These are phyloP conservation scores for Orchesellides sinensis DNA, from an alignment of 2,888 invertebrate genomes.

Conservation along the genomic window DNA sequence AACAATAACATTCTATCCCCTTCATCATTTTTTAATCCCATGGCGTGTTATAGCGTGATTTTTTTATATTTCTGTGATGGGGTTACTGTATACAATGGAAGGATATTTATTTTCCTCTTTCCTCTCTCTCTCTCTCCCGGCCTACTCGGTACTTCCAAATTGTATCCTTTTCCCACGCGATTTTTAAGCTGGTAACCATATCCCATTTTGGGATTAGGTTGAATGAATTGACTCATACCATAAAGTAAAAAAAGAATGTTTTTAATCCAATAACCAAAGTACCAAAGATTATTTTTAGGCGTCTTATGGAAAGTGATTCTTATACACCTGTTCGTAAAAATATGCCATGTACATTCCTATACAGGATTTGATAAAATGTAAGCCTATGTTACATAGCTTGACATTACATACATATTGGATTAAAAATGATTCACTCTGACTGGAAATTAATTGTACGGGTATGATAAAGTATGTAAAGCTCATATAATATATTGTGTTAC, in stretches of 20 bases:
- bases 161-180: slow-evolving; percentile 44
- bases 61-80: slow-evolving; percentile 17
- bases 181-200: slow-evolving; percentile 19
- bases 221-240: not conserved
- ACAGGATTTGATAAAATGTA: too few relatives aligned
- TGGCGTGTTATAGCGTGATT: slow-evolving; percentile 16
- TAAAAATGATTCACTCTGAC: too few relatives aligned
- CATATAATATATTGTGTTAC: too few relatives aligned
- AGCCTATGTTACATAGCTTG: too few relatives aligned
- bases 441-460: too few relatives aligned
- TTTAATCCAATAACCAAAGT: slow-evolving; percentile 44
- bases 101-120: slow-evolving; percentile 39
- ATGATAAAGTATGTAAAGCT: too few relatives aligned
- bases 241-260: slow-evolving; percentile 14
- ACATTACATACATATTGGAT: too few relatives aligned
- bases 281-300: slow-evolving; percentile 23
- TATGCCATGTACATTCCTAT: too few relatives aligned
- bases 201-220: slow-evolving; percentile 34
- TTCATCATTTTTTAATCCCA: slow-evolving; percentile 62
- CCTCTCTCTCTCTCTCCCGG: not conserved
- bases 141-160: not conserved
- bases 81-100: slow-evolving; percentile 28
- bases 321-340: slow-evolving; percentile 13
- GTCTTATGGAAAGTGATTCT: slow-evolving; percentile 31
- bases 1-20: slow-evolving; percentile 37